phyloP scores from a whole-genome alignment of 1,140 invertebrate genomes.

The Microvelia longipes region DNA sequence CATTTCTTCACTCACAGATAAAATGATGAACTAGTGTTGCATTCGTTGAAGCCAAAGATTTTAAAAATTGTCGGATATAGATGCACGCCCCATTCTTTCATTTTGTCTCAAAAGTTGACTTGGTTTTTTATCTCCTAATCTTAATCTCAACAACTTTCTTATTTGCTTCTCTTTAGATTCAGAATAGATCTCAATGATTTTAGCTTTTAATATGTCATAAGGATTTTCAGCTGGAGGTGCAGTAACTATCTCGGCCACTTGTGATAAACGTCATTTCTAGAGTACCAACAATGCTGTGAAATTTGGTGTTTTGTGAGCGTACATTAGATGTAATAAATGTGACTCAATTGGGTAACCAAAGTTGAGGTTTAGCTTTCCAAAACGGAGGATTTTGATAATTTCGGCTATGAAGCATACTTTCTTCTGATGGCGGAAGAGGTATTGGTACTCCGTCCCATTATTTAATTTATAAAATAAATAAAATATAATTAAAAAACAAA shows the following conservation, averaged over 20 bases:
- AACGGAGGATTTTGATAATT: too few relatives aligned
- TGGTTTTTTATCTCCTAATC: not conserved
- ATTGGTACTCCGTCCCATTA: too few relatives aligned
- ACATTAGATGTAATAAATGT: too few relatives aligned
- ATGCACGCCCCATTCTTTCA: not conserved
- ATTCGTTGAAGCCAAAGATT: not conserved
- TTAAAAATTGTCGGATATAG: not conserved
- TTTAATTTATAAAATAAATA: too few relatives aligned
- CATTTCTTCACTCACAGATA: not conserved
- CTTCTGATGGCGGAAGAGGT: too few relatives aligned
- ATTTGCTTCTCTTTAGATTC: not conserved
- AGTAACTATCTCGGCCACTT: too few relatives aligned
- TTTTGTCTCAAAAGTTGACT: not conserved
- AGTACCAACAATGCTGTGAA: conserved; percentile 44
- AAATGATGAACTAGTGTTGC: not conserved
- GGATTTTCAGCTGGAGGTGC: not conserved
- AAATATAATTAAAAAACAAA: too few relatives aligned
- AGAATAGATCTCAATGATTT: conserved; percentile 1
- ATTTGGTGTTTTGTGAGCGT: too few relatives aligned
- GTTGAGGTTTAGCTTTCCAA: too few relatives aligned
- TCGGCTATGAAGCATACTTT: too few relatives aligned
- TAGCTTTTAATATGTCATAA: not conserved
- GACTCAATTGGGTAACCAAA: too few relatives aligned
- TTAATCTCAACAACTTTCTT: not conserved
- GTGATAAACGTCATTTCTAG: not conserved